Evolutionary conservation across 2,797 vertebrate genomes (phyloP).

Genomic region (Sebastes vulpes): DNA sequence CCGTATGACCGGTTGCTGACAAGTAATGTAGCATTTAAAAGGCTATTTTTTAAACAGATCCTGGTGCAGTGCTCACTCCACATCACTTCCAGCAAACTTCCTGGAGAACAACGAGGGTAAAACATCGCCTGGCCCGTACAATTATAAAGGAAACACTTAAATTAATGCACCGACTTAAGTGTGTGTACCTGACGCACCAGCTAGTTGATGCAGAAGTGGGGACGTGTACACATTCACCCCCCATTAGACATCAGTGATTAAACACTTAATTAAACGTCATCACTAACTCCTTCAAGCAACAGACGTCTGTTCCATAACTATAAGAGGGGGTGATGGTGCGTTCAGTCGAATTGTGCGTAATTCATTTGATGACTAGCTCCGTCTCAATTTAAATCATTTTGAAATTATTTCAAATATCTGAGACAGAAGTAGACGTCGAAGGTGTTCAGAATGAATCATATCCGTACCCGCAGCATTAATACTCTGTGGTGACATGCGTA

Average conservation of each 20-base stretch:
- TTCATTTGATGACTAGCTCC: neutral
- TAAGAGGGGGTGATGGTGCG: neutral
- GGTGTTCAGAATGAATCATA: neutral
- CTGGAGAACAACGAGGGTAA: neutral
- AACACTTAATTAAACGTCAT: constrained; percentile 16
- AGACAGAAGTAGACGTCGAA: neutral
- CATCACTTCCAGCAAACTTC: neutral
- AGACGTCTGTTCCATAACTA: neutral
- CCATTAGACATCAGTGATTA: constrained; percentile 26
- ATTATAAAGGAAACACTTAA: neutral
- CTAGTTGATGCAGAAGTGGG: neutral
- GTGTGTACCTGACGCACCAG: neutral
- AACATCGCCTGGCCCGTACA: neutral
- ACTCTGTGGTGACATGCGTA: neutral
- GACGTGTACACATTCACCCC: neutral
- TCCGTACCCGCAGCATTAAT: constrained; percentile 3
- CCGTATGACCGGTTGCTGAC: neutral
- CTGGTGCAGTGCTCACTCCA: neutral
- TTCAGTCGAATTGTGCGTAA: neutral
- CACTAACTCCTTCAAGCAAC: neutral
- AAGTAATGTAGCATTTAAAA: neutral
- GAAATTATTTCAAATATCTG: neutral
- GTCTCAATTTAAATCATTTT: neutral
- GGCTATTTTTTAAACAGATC: neutral
- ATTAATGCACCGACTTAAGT: neutral